Evolutionary conservation across 2,888 invertebrate genomes (phyloP).

Genomic region (Neelides folsomi): DNA sequence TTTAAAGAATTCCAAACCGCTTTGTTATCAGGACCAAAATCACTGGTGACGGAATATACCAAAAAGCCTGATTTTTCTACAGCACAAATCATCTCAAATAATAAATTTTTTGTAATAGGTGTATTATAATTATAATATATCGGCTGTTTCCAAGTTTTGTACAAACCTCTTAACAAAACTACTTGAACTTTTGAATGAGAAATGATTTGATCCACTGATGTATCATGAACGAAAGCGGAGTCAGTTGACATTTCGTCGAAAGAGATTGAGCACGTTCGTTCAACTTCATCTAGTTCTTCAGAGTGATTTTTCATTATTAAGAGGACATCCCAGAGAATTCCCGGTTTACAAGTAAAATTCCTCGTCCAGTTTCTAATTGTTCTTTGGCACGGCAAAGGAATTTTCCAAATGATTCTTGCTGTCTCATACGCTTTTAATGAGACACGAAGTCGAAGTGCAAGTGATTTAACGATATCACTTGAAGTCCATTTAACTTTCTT

Average conservation of each 20-base stretch:
- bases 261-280: slow-evolving; percentile 6
- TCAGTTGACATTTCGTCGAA: slow-evolving; percentile 23
- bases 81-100: background rate
- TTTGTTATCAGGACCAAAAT: too few relatives aligned
- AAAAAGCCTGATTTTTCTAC: too few relatives aligned
- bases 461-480: slow-evolving; percentile 8
- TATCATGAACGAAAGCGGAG: slow-evolving; percentile 5
- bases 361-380: slow-evolving; percentile 16
- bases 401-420: background rate
- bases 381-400: slow-evolving; percentile 12
- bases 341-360: slow-evolving; percentile 9
- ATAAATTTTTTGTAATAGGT: slow-evolving; percentile 9
- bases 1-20: too few relatives aligned
- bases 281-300: background rate
- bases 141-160: slow-evolving; percentile 18
- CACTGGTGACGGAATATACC: too few relatives aligned
- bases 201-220: slow-evolving; percentile 9
- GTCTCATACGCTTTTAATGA: slow-evolving; percentile 12
- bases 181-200: slow-evolving; percentile 18
- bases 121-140: slow-evolving; percentile 22
- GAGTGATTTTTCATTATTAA: slow-evolving; percentile 5
- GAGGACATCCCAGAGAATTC: slow-evolving; percentile 14
- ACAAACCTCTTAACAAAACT: slow-evolving; percentile 11
- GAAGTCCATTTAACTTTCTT: slow-evolving; percentile 7
- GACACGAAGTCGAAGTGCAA: slow-evolving; percentile 10